These are phyloP conservation scores for Apodemia hepburni DNA, from an alignment of 2,888 invertebrate species.

Conservation along the genomic window DNA sequence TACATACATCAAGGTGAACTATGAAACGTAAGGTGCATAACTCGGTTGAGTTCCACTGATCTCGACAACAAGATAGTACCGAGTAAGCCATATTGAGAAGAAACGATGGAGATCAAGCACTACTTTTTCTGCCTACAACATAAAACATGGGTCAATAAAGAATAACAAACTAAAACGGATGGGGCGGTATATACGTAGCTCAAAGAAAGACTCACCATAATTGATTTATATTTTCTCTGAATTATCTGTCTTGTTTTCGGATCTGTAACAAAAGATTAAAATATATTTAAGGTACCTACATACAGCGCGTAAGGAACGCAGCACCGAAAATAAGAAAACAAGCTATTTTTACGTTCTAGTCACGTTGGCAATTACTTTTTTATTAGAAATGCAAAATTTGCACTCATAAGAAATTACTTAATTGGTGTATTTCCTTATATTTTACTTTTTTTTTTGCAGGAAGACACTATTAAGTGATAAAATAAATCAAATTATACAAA, in stretches of 20 bases:
- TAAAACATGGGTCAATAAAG: conserved; percentile 53
- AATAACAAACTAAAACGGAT: conserved; percentile 40
- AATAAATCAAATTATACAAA: no score
- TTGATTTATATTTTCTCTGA: conserved; percentile 97
- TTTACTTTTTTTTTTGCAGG: no score
- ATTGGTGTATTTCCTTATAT: no score
- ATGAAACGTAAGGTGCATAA: conserved; percentile 64
- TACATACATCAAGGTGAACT: conserved; percentile 67
- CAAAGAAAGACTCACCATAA: conserved; percentile 89
- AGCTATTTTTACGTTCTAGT: no score
- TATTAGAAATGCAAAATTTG: no score
- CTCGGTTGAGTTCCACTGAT: conserved; percentile 54
- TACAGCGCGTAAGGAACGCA: no score
- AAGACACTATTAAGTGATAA: no score
- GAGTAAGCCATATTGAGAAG: conserved; percentile 85
- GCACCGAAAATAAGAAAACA: no score
- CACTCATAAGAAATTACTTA: no score
- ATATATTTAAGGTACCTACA: conserved; percentile 4
- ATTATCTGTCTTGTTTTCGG: conserved; percentile 98
- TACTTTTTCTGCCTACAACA: conserved; percentile 88
- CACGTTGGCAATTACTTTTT: no score
- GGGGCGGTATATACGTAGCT: conserved; percentile 22
- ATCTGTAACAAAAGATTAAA: conserved; percentile 84
- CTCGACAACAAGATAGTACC: conserved; percentile 60
- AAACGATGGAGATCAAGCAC: conserved; percentile 89